Evolutionary conservation across 2,797 vertebrate genomes (phyloP).

Genomic region (Acomys russatus): DNA sequence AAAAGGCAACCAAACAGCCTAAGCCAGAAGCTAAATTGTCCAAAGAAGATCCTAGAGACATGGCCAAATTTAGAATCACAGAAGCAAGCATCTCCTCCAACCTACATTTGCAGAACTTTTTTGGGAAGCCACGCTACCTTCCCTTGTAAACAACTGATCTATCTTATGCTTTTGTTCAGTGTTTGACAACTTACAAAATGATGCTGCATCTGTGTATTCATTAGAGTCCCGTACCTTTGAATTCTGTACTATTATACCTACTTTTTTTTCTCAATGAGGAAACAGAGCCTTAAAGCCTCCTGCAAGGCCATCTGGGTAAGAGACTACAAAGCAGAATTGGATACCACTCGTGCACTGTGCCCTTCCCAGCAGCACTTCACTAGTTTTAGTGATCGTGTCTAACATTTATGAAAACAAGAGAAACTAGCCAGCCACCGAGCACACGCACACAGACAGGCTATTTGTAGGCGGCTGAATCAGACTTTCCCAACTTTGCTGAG

Average conservation of each 20-base stretch:
- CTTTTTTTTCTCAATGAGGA: constrained; percentile 32
- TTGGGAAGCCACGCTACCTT: background rate
- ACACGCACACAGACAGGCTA: background rate
- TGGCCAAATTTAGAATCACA: constrained; percentile 32
- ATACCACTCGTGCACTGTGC: background rate
- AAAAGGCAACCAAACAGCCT: constrained; percentile 22
- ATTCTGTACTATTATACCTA: background rate
- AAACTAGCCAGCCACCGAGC: background rate
- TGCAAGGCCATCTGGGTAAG: background rate
- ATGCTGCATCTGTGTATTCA: background rate
- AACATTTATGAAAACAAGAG: constrained; percentile 50
- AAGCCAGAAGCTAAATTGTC: constrained; percentile 3
- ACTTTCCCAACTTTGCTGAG: background rate
- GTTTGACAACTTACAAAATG: background rate
- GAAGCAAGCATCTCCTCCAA: constrained; percentile 5
- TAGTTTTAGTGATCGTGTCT: constrained; percentile 11
- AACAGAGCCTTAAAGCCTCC: background rate
- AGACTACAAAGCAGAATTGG: constrained; percentile 7
- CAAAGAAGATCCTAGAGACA: constrained; percentile 40
- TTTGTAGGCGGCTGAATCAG: background rate
- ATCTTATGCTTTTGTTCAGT: background rate
- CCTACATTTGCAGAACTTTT: constrained; percentile 42
- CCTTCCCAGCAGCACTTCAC: background rate
- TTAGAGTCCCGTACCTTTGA: background rate
- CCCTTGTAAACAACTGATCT: background rate